phyloP scores from a whole-genome alignment of 2,113 vertebrate species.

The Menura novaehollandiae region DNA sequence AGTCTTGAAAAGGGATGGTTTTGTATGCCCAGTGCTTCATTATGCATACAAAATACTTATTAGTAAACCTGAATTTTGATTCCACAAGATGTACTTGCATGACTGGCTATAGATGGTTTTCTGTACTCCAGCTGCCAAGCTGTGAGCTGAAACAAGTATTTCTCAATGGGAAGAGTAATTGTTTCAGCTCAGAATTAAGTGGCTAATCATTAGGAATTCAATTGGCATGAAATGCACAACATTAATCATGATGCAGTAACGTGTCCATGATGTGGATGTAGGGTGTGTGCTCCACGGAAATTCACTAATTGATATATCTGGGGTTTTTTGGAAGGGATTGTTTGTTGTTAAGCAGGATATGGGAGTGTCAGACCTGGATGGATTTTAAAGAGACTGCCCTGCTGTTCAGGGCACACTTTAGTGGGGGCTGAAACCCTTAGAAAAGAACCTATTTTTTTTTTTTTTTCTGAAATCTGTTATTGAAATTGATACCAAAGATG shows the following conservation, averaged over 20 bases:
- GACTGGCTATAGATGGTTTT: background rate
- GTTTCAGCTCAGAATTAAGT: conserved; percentile 40
- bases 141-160: conserved; percentile 1
- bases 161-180: background rate
- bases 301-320: background rate
- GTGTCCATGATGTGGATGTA: background rate
- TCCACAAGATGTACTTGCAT: background rate
- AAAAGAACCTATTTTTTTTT: background rate
- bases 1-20: background rate
- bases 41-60: background rate
- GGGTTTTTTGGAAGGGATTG: background rate
- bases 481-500: background rate
- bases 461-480: background rate
- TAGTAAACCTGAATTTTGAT: background rate
- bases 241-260: background rate
- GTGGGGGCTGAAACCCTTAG: background rate
- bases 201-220: conserved; percentile 43
- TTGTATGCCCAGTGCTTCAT: background rate
- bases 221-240: background rate
- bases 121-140: background rate
- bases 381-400: background rate
- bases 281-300: background rate
- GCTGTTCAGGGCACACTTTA: background rate
- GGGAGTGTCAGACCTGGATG: background rate
- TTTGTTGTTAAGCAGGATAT: background rate